Conservation (phyloP, 2,113 vertebrate species). For the Lichenostomus cassidix region DNA sequence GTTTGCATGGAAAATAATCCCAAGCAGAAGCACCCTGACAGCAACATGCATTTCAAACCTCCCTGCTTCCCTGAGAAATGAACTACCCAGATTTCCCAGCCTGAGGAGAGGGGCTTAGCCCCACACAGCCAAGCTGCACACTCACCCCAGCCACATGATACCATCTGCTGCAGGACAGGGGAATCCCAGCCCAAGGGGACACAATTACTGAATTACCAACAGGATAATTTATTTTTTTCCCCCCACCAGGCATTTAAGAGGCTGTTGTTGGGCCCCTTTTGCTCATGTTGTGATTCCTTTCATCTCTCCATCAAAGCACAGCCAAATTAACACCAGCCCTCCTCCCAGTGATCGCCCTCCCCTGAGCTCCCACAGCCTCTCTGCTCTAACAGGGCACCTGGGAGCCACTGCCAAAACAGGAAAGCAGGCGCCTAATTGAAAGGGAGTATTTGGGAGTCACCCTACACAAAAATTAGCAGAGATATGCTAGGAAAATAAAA, state of each 20-base stretch:
- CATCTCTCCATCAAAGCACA: neutral
- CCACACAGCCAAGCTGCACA: rapidly evolving
- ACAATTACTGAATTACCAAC: neutral
- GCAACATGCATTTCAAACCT: neutral
- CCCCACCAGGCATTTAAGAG: neutral
- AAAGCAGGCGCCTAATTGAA: constrained; percentile 67
- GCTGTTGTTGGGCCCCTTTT: neutral
- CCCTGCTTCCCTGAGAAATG: neutral
- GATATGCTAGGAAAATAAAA: constrained; percentile 69
- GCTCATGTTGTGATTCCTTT: neutral
- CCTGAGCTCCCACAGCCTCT: neutral
- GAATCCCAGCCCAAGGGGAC: neutral
- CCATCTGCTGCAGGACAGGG: neutral
- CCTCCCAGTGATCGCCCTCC: neutral
- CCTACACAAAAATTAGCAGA: constrained; percentile 50
- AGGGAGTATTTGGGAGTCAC: constrained; percentile 67
- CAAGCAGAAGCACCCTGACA: neutral
- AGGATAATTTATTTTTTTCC: neutral
- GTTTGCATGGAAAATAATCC: neutral
- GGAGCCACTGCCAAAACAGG: constrained; percentile 67
- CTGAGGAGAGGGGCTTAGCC: neutral
- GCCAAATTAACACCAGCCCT: constrained; percentile 5
- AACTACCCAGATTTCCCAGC: neutral
- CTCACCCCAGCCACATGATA: neutral
- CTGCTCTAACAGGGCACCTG: constrained; percentile 60